Evolutionary conservation across 2,888 invertebrate species (phyloP).

Genomic region (Pedicia rivosa): DNA sequence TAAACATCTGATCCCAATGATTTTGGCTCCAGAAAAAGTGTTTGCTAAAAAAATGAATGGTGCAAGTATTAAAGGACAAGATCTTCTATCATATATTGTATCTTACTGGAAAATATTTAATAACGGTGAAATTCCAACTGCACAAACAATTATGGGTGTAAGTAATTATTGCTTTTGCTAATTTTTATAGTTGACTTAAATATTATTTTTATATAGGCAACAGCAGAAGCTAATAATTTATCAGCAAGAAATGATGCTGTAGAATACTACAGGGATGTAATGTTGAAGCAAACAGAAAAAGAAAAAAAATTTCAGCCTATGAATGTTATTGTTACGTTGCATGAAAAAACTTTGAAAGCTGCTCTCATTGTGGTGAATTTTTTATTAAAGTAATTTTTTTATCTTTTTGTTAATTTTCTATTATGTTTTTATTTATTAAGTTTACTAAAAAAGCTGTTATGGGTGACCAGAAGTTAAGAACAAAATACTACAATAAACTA

Average conservation of each 20-base stretch:
- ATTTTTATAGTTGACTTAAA: no score
- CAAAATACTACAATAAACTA: slow-evolving; percentile 1
- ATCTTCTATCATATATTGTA: slow-evolving; percentile 4
- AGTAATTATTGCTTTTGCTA: no score
- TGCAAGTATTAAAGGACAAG: background rate
- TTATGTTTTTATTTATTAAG: background rate
- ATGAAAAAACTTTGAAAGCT: no score
- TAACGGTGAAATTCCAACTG: slow-evolving; percentile 4
- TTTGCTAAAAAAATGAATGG: slow-evolving; percentile 3
- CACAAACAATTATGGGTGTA: slow-evolving; percentile 6
- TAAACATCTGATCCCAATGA: slow-evolving; percentile 1
- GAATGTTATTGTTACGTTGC: no score
- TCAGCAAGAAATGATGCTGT: slow-evolving; percentile 7
- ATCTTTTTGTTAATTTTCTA: background rate
- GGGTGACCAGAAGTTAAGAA: slow-evolving; percentile 1
- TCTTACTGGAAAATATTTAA: slow-evolving; percentile 7
- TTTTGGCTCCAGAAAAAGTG: slow-evolving; percentile 5
- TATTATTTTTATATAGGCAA: no score
- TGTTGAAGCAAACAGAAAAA: no score
- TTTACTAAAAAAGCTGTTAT: slow-evolving; percentile 1
- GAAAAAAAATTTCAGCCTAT: no score
- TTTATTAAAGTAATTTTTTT: no score
- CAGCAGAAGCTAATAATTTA: slow-evolving; percentile 7
- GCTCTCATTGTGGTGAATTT: no score
- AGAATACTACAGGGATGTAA: no score